These are phyloP conservation scores for Lordiphosa clarofinis DNA, from an alignment of 1,140 invertebrate genomes.

Conservation along the genomic window DNA sequence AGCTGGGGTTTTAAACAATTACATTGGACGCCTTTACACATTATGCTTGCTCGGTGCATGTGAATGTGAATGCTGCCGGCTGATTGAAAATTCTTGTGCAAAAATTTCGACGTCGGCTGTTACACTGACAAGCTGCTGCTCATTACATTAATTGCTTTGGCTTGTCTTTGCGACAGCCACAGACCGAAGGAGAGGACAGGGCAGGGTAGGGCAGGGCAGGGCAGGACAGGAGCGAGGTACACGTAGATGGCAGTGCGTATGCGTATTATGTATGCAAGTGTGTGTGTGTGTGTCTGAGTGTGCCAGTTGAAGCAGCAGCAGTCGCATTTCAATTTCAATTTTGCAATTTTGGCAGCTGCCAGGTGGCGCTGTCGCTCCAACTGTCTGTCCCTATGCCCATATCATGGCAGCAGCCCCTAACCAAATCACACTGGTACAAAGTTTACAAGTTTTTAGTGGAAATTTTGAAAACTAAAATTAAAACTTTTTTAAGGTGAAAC, in stretches of 20 bases:
- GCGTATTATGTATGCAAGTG: slow-evolving; percentile 66
- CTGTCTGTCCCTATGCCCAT: slow-evolving; percentile 58
- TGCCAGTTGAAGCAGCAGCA: slow-evolving; percentile 44
- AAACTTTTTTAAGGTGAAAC: too few relatives aligned
- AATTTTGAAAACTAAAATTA: too few relatives aligned
- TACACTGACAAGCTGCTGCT: slow-evolving; percentile 70
- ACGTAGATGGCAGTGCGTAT: slow-evolving; percentile 49
- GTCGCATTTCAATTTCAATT: slow-evolving; percentile 77
- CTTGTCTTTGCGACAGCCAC: slow-evolving; percentile 72
- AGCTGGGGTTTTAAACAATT: slow-evolving; percentile 73
- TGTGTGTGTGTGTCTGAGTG: slow-evolving; percentile 1
- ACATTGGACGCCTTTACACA: slow-evolving; percentile 72
- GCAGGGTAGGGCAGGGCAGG: neutral
- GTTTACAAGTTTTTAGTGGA: too few relatives aligned
- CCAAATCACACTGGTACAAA: neutral
- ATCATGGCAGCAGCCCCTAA: slow-evolving; percentile 43
- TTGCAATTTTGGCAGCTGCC: slow-evolving; percentile 77
- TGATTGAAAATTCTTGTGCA: slow-evolving; percentile 77
- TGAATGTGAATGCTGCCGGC: slow-evolving; percentile 20
- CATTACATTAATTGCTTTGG: slow-evolving; percentile 78
- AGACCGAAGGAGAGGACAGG: slow-evolving; percentile 13
- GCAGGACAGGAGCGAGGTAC: slow-evolving; percentile 1
- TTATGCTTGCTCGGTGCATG: slow-evolving; percentile 40
- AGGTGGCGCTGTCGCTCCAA: slow-evolving; percentile 75
- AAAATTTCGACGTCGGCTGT: slow-evolving; percentile 72